Evolutionary conservation across 2,797 vertebrate species (phyloP).

Genomic region (Austrolebias charrua): DNA sequence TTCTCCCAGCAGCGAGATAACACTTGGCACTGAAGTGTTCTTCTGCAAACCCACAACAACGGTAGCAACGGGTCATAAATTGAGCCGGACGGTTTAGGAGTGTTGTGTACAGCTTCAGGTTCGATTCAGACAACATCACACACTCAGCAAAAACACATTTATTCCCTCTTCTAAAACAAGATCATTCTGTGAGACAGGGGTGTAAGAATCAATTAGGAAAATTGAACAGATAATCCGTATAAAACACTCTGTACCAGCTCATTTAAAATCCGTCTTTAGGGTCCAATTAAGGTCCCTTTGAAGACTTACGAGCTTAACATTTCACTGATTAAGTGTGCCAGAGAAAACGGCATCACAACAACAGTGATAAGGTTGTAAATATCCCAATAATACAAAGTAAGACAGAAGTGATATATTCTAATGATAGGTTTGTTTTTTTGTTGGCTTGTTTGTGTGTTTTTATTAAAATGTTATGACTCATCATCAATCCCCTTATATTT

Average conservation of each 20-base stretch:
- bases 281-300: slow-evolving; percentile 25
- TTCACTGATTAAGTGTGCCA: slow-evolving; percentile 21
- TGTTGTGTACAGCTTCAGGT: slow-evolving; percentile 12
- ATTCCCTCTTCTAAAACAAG: slow-evolving; percentile 8
- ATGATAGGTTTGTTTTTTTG: neutral
- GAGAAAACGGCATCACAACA: slow-evolving; percentile 17
- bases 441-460: neutral
- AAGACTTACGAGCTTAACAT: slow-evolving; percentile 18
- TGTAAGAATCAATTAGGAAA: slow-evolving; percentile 32
- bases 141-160: neutral
- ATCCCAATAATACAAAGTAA: slow-evolving; percentile 8
- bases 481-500: slow-evolving; percentile 25
- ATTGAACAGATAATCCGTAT: slow-evolving; percentile 38
- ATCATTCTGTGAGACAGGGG: slow-evolving; percentile 25
- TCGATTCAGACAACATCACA: slow-evolving; percentile 12
- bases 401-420: slow-evolving; percentile 4
- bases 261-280: slow-evolving; percentile 28
- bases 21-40: slow-evolving; percentile 40
- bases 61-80: slow-evolving; percentile 39
- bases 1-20: slow-evolving; percentile 55
- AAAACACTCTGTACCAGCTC: slow-evolving; percentile 18
- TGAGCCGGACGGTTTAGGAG: slow-evolving; percentile 22
- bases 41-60: slow-evolving; percentile 54
- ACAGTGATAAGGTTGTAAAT: slow-evolving; percentile 29
- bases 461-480: neutral